A percentile compares a stretch with the other conserved stretches of the same genome.
These are phyloP conservation scores for Drosophila rellima DNA, from an alignment of 2,888 invertebrate genomes.

Conservation along the genomic window DNA sequence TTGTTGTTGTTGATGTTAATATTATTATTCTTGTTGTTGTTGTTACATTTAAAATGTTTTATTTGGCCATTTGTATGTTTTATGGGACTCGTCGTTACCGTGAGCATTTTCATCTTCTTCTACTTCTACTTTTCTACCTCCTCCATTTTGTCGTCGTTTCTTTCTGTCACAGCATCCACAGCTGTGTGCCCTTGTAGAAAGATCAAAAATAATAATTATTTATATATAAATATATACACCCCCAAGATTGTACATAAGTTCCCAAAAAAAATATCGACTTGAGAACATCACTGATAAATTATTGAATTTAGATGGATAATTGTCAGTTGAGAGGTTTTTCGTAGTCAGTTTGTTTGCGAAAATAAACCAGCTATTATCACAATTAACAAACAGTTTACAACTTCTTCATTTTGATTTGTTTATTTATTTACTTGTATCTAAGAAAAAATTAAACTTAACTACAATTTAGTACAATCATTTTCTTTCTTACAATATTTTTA, in stretches of 20 bases:
- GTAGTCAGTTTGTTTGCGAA: not conserved
- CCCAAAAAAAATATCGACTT: too few relatives aligned
- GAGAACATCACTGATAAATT: not conserved
- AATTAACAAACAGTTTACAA: not conserved
- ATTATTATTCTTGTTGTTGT: constrained; percentile 57
- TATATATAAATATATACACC: not conserved
- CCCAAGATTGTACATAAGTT: not conserved
- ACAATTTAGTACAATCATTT: too few relatives aligned
- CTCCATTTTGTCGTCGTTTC: not conserved
- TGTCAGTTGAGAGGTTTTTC: not conserved
- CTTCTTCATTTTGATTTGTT: too few relatives aligned
- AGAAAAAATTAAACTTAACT: too few relatives aligned
- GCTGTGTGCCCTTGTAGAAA: not conserved
- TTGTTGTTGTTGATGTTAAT: constrained; percentile 21
- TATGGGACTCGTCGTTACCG: constrained; percentile 73
- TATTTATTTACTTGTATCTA: not conserved
- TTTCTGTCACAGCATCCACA: not conserved
- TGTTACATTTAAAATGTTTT: constrained; percentile 82
- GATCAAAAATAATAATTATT: constrained; percentile 17
- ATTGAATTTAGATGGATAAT: not conserved
- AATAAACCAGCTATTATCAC: too few relatives aligned
- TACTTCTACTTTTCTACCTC: not conserved
- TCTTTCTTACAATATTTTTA: not conserved
- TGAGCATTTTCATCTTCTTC: constrained; percentile 28
- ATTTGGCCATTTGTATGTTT: constrained; percentile 82